Conservation (phyloP, 2,113 vertebrate genomes). For the Malurus melanocephalus region DNA sequence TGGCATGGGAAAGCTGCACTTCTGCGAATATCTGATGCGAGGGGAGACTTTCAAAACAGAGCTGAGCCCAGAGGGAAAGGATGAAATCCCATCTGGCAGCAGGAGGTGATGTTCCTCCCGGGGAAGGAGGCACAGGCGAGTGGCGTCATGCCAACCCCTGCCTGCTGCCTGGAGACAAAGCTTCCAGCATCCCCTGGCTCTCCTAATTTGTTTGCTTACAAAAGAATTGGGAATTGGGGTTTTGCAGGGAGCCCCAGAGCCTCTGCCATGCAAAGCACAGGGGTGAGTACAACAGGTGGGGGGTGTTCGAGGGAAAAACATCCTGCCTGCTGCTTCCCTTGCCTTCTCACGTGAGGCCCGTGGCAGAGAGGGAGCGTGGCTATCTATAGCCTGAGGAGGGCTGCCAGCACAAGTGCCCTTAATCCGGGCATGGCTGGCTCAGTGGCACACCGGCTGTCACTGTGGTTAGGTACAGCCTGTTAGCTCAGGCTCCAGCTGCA, state of each 20-base stretch:
- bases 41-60: neutral
- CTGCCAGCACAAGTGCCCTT: neutral
- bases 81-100: neutral
- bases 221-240: neutral
- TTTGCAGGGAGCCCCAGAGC: neutral
- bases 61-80: neutral
- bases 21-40: accelerated
- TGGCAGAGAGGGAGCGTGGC: accelerated
- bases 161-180: neutral
- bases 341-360: accelerated
- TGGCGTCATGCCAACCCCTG: accelerated
- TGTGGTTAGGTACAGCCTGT: accelerated
- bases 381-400: neutral
- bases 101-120: neutral
- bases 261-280: accelerated
- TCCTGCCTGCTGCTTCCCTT: neutral
- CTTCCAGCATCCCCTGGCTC: neutral
- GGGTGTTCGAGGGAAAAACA: neutral
- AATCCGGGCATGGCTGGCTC: accelerated
- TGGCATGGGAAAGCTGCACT: accelerated
- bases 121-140: neutral
- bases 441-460: neutral
- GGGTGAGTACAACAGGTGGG: neutral
- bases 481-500: neutral
- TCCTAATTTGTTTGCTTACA: accelerated